phyloP scores from a whole-genome alignment of 2,888 invertebrate genomes.

The Coleophora deauratella region DNA sequence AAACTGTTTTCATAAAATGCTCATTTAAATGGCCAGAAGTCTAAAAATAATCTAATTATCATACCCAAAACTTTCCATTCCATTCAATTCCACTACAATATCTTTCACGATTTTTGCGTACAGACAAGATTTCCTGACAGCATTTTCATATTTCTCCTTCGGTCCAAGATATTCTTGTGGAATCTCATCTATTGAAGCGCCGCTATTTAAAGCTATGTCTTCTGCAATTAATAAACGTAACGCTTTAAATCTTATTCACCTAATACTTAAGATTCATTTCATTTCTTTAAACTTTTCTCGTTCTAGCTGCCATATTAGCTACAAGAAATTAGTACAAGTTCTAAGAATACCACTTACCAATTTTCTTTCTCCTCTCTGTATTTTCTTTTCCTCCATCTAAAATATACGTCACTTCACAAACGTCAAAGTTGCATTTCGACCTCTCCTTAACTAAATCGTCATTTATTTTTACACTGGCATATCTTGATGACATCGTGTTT shows the following conservation, averaged over 20 bases:
- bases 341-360: slow-evolving; percentile 35
- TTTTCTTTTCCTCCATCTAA: slow-evolving; percentile 83
- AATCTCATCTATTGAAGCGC: slow-evolving; percentile 73
- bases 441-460: slow-evolving; percentile 81
- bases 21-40: no score
- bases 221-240: slow-evolving; percentile 30
- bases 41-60: slow-evolving; percentile 1
- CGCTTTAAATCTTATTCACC: no score
- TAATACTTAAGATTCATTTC: no score
- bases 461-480: slow-evolving; percentile 54
- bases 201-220: slow-evolving; percentile 56
- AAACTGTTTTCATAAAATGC: no score
- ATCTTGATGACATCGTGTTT: slow-evolving; percentile 2
- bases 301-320: no score
- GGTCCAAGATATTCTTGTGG: slow-evolving; percentile 84
- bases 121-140: slow-evolving; percentile 80
- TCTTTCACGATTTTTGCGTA: slow-evolving; percentile 79
- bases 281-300: no score
- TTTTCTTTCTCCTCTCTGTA: slow-evolving; percentile 76
- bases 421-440: slow-evolving; percentile 79
- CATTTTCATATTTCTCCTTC: slow-evolving; percentile 85
- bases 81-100: slow-evolving; percentile 77
- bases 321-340: no score
- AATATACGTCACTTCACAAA: slow-evolving; percentile 82
- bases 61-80: slow-evolving; percentile 83